Evolutionary conservation across 53 echinoderm and acorn worm genomes (phyloP), one percentile per base, ranked within the genome.

Genomic region (Arbacia lixula): DNA sequence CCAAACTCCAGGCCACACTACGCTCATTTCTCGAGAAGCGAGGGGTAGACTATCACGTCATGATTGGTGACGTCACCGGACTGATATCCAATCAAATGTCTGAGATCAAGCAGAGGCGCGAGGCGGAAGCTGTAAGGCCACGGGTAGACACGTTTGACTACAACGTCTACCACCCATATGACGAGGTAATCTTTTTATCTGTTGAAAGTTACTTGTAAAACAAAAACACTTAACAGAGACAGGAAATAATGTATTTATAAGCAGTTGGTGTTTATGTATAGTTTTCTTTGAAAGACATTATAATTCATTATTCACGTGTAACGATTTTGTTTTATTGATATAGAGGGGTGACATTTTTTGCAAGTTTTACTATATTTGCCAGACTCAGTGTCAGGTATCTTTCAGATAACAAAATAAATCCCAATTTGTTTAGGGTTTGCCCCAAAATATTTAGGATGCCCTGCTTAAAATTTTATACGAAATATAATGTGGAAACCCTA

Each of bases 151-250:
- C 56, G 34, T 93, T 95, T 57, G 54, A 84, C 51, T 95, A 95
- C 26, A 68, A 83, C 25, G 68, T 72, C 0, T 95, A 95, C 27
- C 91, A 95, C 55, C 72, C 91, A 12, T 89, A 81, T 37, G 87
- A 84, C 5, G 67, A 93, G 91, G 95, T 93, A 61, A n/a, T n/a
- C n/a, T n/a, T n/a, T n/a, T n/a, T n/a, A n/a, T n/a, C n/a, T n/a
- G n/a, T n/a, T n/a, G n/a, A n/a, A n/a, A n/a, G n/a, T n/a, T n/a
- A n/a, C n/a, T n/a, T n/a, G n/a, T n/a, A n/a, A n/a, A 16, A 32
- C 5, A 62, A 58, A 1, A 66, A 66, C 2, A 12, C 24, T 6
- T 8, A 19, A 50, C 12, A 50, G 0, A 50, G 19, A 14, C 50
- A 50, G 50, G 19, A 50, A 19, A 12, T 11, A 0, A 22, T 20